Evolutionary conservation across 2,888 invertebrate species (phyloP).

Genomic region (Chrysolina americana): DNA sequence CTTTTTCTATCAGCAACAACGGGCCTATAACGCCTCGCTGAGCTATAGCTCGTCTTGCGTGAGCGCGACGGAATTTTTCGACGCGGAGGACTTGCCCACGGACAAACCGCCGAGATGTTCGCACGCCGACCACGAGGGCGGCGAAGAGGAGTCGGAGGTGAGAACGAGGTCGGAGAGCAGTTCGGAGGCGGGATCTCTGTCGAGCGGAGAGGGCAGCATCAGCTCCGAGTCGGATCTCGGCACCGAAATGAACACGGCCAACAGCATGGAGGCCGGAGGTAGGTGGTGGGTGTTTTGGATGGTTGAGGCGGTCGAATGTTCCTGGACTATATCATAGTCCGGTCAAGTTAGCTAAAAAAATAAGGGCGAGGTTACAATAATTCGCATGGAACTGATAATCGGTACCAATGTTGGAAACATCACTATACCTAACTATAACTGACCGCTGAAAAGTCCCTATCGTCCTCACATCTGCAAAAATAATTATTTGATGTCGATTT

Average conservation of each 20-base stretch:
- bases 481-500: too few relatives aligned
- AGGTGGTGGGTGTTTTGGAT: slow-evolving; percentile 25
- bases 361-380: too few relatives aligned
- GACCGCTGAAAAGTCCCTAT: too few relatives aligned
- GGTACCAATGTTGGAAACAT: too few relatives aligned
- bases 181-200: slow-evolving; percentile 80
- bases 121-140: background rate
- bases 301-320: background rate
- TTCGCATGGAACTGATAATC: too few relatives aligned
- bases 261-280: slow-evolving; percentile 63
- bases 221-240: slow-evolving; percentile 75
- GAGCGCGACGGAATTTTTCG: slow-evolving; percentile 85
- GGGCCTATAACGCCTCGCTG: slow-evolving; percentile 76
- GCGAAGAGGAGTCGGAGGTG: slow-evolving; percentile 64
- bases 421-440: too few relatives aligned
- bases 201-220: slow-evolving; percentile 78
- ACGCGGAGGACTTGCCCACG: slow-evolving; percentile 78
- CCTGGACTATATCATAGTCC: too few relatives aligned
- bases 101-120: slow-evolving; percentile 41
- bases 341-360: too few relatives aligned
- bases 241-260: slow-evolving; percentile 68
- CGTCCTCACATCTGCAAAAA: too few relatives aligned
- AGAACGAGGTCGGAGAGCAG: slow-evolving; percentile 75
- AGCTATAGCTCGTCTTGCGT: slow-evolving; percentile 85
- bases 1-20: slow-evolving; percentile 58